Evolutionary conservation across 2,113 vertebrate species (phyloP), one percentile per base, ranked within the genome.

Genomic region (Amphilophus citrinellus): DNA sequence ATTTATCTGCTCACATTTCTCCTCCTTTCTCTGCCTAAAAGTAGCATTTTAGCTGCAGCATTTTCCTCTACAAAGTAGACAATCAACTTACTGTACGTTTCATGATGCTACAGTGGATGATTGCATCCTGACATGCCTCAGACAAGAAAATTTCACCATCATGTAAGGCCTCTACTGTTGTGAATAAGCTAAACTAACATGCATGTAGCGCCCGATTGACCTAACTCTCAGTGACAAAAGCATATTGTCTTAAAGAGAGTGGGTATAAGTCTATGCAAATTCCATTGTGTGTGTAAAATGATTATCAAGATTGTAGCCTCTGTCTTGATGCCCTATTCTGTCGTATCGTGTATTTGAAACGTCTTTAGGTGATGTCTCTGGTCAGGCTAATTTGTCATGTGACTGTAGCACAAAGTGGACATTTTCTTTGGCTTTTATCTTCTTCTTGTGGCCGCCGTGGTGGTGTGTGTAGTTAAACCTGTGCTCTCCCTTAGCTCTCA

Each of bases 281-380:
- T 0, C 37, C 13, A 20, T 30, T 50, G 24, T 15, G 50, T 15
- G 92, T 94, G 88, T 84, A n/a, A 82, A 87, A 89, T 83, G 58
- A 89, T 94, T 90, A 94, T 93, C 89, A 81, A 93, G 94, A 95
- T 95, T 92, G 86, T 47, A 84, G 84, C 85, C 86, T 93, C 82
- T 60, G 94, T 92, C 93, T 90, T 65, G 66, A 90, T 92, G 85
- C 83, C 77, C 83, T 20, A 24, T 89, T 92, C 63, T n/a, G 68
- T 84, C 78, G 80, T 87, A 79, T 53, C 85, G 93, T 95, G 94
- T 94, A 95, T 95, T 93, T 91, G 89, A 95, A 94, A 88, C 94
- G 95, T 94, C 91, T 93, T 91, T 58, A 63, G 60, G 30, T 90
- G 88, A 92, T 76, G 82, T 90, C 84, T 85, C 57, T 79, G 63